A percentile compares a stretch with the other conserved stretches of the same genome.
These are phyloP conservation scores for Siniperca scherzeri DNA, from an alignment of 2,797 vertebrate species.

Conservation along the genomic window DNA sequence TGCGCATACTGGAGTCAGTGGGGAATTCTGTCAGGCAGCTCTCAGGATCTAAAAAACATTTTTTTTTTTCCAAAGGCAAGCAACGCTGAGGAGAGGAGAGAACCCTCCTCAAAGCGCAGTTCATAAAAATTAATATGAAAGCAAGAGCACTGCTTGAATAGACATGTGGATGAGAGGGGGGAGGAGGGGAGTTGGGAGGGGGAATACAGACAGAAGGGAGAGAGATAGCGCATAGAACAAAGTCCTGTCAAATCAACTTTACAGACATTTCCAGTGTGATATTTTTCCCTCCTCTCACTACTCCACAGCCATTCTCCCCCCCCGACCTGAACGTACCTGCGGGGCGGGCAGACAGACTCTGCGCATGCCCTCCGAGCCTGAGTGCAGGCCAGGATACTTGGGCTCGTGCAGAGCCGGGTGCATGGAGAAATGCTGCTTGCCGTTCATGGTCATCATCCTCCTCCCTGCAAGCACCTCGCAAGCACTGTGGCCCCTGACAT, in stretches of 20 bases:
- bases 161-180: conserved; percentile 84
- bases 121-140: conserved; percentile 99
- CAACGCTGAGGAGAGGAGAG: conserved; percentile 85
- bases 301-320: conserved; percentile 23
- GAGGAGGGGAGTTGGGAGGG: neutral
- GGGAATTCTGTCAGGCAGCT: conserved; percentile 96
- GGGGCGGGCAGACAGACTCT: conserved; percentile 94
- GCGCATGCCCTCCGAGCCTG: conserved; percentile 93
- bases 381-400: conserved; percentile 92
- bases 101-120: conserved; percentile 93
- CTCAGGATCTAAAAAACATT: conserved; percentile 92
- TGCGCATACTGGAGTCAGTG: conserved; percentile 91
- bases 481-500: conserved; percentile 82
- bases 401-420: conserved; percentile 92
- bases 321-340: conserved; percentile 90
- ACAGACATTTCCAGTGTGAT: conserved; percentile 73
- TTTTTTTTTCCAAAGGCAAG: conserved; percentile 78
- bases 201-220: conserved; percentile 17
- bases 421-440: conserved; percentile 95
- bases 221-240: conserved; percentile 71
- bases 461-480: conserved; percentile 84
- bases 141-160: conserved; percentile 89
- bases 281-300: conserved; percentile 28
- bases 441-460: conserved; percentile 95
- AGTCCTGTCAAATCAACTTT: conserved; percentile 85